Conservation (phyloP, 2,888 invertebrate genomes). For the Acanthosepion lycidas region DNA sequence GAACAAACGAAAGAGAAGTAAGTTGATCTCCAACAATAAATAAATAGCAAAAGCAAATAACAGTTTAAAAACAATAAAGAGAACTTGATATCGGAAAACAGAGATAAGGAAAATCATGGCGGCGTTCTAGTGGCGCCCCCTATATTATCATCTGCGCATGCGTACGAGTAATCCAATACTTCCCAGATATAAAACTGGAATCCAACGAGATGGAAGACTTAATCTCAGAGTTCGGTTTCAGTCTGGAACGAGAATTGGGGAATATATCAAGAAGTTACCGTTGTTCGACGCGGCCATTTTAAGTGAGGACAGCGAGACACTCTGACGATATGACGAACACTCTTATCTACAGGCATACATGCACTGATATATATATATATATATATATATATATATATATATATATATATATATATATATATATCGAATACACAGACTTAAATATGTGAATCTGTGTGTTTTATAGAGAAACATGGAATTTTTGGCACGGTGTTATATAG, state of each 20-base stretch:
- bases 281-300: neutral
- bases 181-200: conserved; percentile 1
- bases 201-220: neutral
- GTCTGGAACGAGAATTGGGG: neutral
- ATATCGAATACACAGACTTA: neutral
- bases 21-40: too few species aligned
- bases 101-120: neutral
- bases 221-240: neutral
- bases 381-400: neutral
- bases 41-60: too few species aligned
- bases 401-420: neutral
- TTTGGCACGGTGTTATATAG: too few species aligned
- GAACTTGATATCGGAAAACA: neutral
- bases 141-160: conserved; percentile 7
- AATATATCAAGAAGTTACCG: neutral
- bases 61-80: too few species aligned
- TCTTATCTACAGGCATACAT: neutral
- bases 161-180: neutral
- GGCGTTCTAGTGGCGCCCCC: neutral
- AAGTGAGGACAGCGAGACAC: neutral
- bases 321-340: neutral
- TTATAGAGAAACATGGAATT: too few species aligned
- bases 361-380: neutral
- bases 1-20: too few species aligned
- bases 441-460: too few species aligned